Base-by-base conservation (phyloP, 2,113 vertebrate genomes). In the Addax nasomaculatus region DNA sequence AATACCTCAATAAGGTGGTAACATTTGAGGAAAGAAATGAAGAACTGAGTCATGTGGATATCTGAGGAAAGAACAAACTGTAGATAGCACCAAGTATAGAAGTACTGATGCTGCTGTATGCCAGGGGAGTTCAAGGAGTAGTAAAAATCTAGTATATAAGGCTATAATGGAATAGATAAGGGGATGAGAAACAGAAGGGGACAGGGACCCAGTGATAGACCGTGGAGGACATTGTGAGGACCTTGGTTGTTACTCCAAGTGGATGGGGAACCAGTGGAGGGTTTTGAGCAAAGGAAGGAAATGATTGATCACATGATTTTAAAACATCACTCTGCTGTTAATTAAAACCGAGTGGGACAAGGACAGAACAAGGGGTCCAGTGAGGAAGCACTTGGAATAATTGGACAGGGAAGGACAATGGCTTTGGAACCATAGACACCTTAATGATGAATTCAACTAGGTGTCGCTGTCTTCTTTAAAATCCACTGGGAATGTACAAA, bases 391-490 rank as follows among this genome's bases (percentile, higher is more conserved):
- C 51, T 45, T 49, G 5, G 67, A 30, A 60, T 53, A 39, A 78
- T 29, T 47, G 47, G n/a, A 43, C 5, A 27, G 51, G 14, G 57
- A 30, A 53, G 14, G 6, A 12, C 27, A 25, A 17, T 13, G 49
- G 30, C 8, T n/a, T 76, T 29, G 21, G 6, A 14, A 0, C 2
- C 0, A 6, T 45, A 14, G 23, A 58, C 7, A 10, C 11, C 1
- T 4, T 11, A 6, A 12, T 43, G 6, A 8, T 36, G 2, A 39
- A 7, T 64, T 33, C 39, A 14, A 17, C 21, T 47, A 14, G 7
- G n/a, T 60, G 6, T n/a, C 55, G 19, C 1, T 49, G 39, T 15
- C 57, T 53, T 45, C 39, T 70, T 67, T 79, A 60, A 14, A 43
- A 84, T 58, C 10, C 43, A 14, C 0, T 23, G 19, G 27, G 17